Percentiles rank a stretch among this genome's conserved stretches.
Conservation (phyloP, 2,113 vertebrate species). For the Malaclemys terrapin region DNA sequence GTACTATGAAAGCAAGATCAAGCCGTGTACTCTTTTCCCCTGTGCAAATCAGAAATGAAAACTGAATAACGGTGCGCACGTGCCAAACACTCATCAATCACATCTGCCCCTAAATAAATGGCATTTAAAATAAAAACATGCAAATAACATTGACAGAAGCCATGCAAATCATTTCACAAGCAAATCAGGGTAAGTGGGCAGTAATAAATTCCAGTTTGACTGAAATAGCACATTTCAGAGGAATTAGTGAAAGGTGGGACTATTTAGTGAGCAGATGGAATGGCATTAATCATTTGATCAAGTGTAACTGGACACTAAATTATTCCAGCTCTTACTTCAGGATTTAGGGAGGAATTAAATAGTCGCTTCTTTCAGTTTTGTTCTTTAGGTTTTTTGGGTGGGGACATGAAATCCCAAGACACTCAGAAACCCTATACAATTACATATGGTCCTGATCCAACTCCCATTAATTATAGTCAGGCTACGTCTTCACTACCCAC, state of each 20-base stretch:
- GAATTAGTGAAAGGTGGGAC: conserved; percentile 75
- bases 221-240: conserved; percentile 75
- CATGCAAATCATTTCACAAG: conserved; percentile 73
- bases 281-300: conserved; percentile 71
- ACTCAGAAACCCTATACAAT: rapidly evolving
- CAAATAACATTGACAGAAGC: conserved; percentile 76
- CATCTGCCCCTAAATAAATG: conserved; percentile 74
- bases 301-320: conserved; percentile 73
- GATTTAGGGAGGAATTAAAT: neutral
- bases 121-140: conserved; percentile 77
- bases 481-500: too few species aligned
- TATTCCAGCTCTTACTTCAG: conserved; percentile 54
- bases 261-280: conserved; percentile 76
- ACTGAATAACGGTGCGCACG: conserved; percentile 69
- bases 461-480: neutral
- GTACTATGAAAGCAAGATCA: conserved; percentile 41
- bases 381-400: neutral
- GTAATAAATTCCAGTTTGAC: conserved; percentile 81
- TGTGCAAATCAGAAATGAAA: conserved; percentile 73
- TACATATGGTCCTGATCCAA: neutral
- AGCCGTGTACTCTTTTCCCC: conserved; percentile 43
- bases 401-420: neutral
- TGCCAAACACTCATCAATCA: conserved; percentile 77
- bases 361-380: conserved; percentile 25
- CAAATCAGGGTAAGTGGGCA: conserved; percentile 79